Evolutionary conservation across 1,140 invertebrate genomes (phyloP), one percentile per base, ranked within the genome.

Genomic region (Euglossa dilemma): DNA sequence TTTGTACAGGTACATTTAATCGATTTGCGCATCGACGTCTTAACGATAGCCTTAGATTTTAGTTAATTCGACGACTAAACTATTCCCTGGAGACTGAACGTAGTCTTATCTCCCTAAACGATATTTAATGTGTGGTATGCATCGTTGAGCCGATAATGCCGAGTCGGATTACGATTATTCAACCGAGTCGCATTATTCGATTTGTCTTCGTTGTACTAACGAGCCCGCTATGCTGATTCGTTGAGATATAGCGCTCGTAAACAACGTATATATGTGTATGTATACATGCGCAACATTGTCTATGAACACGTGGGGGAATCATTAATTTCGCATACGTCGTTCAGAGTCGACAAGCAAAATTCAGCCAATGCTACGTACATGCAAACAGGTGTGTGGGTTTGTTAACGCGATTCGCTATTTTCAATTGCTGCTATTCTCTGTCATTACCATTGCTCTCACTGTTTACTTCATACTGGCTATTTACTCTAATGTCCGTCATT

Each of bases 61-160:
- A 81, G 20, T 75, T 74, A 4, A 75, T 81, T 75, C 52, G 50
- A 57, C 56, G 28, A 71, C 28, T 54, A 52, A 47, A 76, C 52
- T 66, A 52, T 76, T 75, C 56, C 72, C 59, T 67, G 52, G 43
- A 82, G 80, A 82, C 80, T 67, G 80, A 76, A 76, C 43, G 43
- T 81, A 81, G 50, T 64, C 52, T 28, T 74, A 81, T 20, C 43
- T 56, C 43, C 71, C 61, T 50, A 67, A 75, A 67, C 25, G 43
- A 71, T 79, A 47, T 56, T 59, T 79, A 57, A 78, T 43, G 11
- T 36, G 36, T n/a, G 56, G 23, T 47, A 57, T 28, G 57, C 28
- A 47, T 69, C 8, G 23, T 81, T 74, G 47, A 54, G 66, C 36
- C 20, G 25, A 45, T 47, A 71, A 47, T n/a, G 47, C 61, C 66